These are phyloP conservation scores for Galerucella pusilla DNA, from an alignment of 2,888 invertebrate species.

Conservation along the genomic window DNA sequence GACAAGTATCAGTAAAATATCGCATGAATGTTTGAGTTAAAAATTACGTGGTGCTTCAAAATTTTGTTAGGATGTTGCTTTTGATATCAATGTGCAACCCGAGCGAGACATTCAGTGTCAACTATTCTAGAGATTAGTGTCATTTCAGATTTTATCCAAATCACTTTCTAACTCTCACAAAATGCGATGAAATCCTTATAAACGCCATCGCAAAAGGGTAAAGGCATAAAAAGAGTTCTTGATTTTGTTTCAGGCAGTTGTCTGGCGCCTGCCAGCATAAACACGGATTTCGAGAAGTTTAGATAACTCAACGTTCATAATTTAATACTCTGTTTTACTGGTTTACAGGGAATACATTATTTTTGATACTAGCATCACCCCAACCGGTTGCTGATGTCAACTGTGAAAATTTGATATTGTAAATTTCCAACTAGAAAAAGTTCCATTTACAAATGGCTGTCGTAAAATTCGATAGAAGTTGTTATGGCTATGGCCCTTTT, in stretches of 20 bases:
- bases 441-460: conserved; percentile 29
- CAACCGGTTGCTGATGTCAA: conserved; percentile 33
- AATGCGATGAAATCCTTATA: conserved; percentile 35
- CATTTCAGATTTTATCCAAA: conserved; percentile 25
- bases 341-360: conserved; percentile 38
- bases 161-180: conserved; percentile 24
- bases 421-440: conserved; percentile 35
- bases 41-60: neutral
- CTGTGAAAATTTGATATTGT: conserved; percentile 34
- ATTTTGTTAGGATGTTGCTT: neutral
- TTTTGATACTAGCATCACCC: conserved; percentile 5
- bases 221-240: conserved; percentile 38
- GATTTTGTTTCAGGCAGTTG: conserved; percentile 34
- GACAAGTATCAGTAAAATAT: too few relatives aligned
- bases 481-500: conserved; percentile 33
- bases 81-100: neutral
- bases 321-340: conserved; percentile 40
- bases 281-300: conserved; percentile 39
- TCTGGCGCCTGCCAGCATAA: conserved; percentile 43
- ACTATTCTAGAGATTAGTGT: conserved; percentile 12
- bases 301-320: conserved; percentile 40
- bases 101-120: neutral
- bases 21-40: too few relatives aligned
- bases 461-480: conserved; percentile 34
- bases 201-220: conserved; percentile 37